Base-by-base conservation (phyloP, 2,113 vertebrate genomes). In the Hoplias malabaricus region DNA sequence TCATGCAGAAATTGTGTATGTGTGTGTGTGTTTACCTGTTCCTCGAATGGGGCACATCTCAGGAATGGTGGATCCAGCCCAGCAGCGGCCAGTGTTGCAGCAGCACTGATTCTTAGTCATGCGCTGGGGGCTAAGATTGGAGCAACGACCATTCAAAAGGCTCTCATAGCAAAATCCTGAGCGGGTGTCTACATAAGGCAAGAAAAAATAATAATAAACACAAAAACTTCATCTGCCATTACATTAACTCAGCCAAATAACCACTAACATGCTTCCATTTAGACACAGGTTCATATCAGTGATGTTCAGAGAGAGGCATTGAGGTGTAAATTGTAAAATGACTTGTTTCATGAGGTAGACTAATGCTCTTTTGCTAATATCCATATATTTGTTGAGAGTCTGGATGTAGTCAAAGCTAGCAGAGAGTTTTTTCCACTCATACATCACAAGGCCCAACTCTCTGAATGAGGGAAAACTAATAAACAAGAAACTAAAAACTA, bases 21-120 rank as follows among this genome's bases (percentile, higher is more conserved):
- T 42, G 3, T 21, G 31, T 65, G n/a, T 33, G 43, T 38, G 81
- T 42, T 2, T 91, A 99, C 98, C 97, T 0, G 96, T 94, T 83
- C 95, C 93, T 77, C 91, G 90, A 72, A 96, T 95, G 0, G 98
- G 96, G 84, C 98, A 99, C 93, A 98, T 96, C 72, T 98, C 96
- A 0, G 97, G 95, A 4, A 91, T 77, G 0, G 88, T 66, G 2
- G 93, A 90, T 0, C 94, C 83, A 0, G 97, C 93, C 98, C 98
- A 99, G 90, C 97, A 99, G 14, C 95, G 93, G 34, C 96, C 96
- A 0, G 85, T 85, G 43, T 97, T 95, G 21, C 97, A 99, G 87
- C 98, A 99, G 80, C 98, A 99, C 86, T 98, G 96, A 75, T 90
- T 91, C 85, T 93, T 98, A 80, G 95, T 95, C 82, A 96, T 76